Percentiles rank a stretch among this genome's conserved stretches.
phyloP scores from a whole-genome alignment of 1,140 invertebrate genomes.

The Ephestia elutella region DNA sequence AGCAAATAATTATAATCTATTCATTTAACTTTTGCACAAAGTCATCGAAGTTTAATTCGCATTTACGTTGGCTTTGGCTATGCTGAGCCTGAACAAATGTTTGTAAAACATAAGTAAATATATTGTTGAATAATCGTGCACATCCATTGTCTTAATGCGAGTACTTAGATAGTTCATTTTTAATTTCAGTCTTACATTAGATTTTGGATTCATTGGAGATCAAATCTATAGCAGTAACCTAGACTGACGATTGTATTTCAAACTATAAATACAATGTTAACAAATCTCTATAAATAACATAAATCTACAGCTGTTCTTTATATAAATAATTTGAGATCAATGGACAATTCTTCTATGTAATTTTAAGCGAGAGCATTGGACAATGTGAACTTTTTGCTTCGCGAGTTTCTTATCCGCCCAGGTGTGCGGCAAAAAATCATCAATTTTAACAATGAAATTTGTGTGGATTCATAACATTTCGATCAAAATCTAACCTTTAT shows the following conservation, averaged over 20 bases:
- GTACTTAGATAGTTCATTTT: not conserved
- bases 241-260: constrained; percentile 7
- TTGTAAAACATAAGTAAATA: not conserved
- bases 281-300: constrained; percentile 55
- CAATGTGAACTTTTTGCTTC: constrained; percentile 6
- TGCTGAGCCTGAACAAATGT: not conserved
- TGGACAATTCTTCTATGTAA: constrained; percentile 40
- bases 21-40: too few species aligned
- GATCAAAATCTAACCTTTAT: not conserved
- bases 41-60: too few species aligned
- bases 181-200: constrained; percentile 33
- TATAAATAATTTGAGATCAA: constrained; percentile 72
- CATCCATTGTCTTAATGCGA: constrained; percentile 1
- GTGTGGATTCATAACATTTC: constrained; percentile 7
- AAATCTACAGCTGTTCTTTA: constrained; percentile 47
- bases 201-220: constrained; percentile 60
- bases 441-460: constrained; percentile 12
- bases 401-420: constrained; percentile 34
- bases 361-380: constrained; percentile 12
- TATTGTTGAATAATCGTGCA: not conserved
- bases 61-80: not conserved
- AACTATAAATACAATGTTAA: constrained; percentile 24
- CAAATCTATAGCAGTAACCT: constrained; percentile 29
- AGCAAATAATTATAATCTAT: too few species aligned
- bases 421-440: constrained; percentile 49